Evolutionary conservation across 1,140 invertebrate genomes (phyloP), one percentile per base, ranked within the genome.

Genomic region (Monomorium pharaonis): DNA sequence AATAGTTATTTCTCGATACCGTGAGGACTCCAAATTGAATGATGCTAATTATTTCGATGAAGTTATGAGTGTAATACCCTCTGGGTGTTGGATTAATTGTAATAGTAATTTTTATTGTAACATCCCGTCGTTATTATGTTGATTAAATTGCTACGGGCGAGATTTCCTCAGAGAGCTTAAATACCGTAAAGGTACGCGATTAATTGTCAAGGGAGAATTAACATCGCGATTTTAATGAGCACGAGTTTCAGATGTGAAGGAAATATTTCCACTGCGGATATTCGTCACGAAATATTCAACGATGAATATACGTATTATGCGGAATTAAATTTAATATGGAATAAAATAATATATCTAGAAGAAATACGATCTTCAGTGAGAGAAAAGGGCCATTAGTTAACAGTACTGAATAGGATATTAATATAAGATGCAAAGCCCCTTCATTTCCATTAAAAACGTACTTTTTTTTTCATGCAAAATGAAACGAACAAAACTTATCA

Each of bases 51-150:
- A 90, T 86, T 78, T 74, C 18, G 77, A 62, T 76, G 67, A 86
- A 62, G 67, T 49, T 69, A 37, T 16, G 27, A 56, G 67, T 12
- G 16, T 49, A 16, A 49, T 10, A 56, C 24, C 18, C 21, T 80
- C 12, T 70, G 86, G 74, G 51, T 60, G 86, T 44, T 58, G 24
- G 42, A 86, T 91, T 91, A 91, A 91, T 90, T 84, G 86, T 88
- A 86, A 88, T 81, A 70, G 65, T 77, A 86, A 88, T 91, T 88
- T 86, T 80, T 67, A 86, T 84, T 88, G 77, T 85, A 86, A 47
- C 78, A 37, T 49, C 7, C 33, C 33, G 47, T 21, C 49, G 37
- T 51, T 42, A 69, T 72, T 78, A 56, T 56, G 18, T 67, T 63
- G 78, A 81, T 44, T 74, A 33, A 84, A 60, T 44, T 16, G 14